Conservation (phyloP, 2,888 invertebrate species). For the Tigriopus californicus region DNA sequence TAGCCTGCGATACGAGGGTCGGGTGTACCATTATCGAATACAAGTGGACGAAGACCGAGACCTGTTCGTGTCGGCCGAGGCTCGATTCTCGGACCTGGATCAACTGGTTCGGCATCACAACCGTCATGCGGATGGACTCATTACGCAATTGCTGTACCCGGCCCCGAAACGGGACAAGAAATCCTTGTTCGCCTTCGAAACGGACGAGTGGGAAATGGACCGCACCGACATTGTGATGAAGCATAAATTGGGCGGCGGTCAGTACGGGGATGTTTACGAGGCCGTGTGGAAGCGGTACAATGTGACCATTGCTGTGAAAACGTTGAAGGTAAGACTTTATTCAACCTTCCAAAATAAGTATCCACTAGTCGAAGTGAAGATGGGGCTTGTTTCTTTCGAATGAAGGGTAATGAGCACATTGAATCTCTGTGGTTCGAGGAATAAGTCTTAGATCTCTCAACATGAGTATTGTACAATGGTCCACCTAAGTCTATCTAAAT, state of each 20-base stretch:
- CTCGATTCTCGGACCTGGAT: constrained; percentile 83
- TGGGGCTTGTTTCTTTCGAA: too few species aligned
- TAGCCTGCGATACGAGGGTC: constrained; percentile 35
- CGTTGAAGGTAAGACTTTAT: constrained; percentile 53
- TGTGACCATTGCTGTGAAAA: constrained; percentile 95
- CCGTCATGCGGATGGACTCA: constrained; percentile 82
- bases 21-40: constrained; percentile 95
- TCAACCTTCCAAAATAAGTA: too few species aligned
- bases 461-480: too few species aligned
- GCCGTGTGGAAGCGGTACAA: constrained; percentile 72
- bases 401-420: too few species aligned
- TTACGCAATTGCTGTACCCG: constrained; percentile 90
- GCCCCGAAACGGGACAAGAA: constrained; percentile 92
- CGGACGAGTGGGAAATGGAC: constrained; percentile 93
- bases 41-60: constrained; percentile 61
- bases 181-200: constrained; percentile 68
- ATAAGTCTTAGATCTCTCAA: too few species aligned
- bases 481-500: too few species aligned
- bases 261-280: constrained; percentile 44
- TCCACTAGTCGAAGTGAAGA: too few species aligned
- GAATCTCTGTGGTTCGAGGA: too few species aligned
- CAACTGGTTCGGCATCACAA: constrained; percentile 98
- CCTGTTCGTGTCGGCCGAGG: constrained; percentile 77
- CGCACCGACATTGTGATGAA: constrained; percentile 95
- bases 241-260: constrained; percentile 83